Base-by-base conservation (phyloP, 2,113 vertebrate genomes). In the Silurus meridionalis region DNA sequence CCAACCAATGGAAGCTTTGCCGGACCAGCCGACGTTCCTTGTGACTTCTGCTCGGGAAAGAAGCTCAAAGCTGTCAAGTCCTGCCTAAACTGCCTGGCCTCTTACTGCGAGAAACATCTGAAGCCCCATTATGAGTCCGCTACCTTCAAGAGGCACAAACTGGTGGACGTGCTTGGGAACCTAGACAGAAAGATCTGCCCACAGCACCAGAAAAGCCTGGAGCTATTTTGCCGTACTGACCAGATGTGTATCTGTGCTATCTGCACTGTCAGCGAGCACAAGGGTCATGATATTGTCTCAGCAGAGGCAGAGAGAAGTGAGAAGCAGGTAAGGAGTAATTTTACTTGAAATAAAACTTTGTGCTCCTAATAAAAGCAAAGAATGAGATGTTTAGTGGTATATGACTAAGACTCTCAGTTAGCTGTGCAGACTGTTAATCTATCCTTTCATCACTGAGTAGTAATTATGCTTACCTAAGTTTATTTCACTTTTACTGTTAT, bases 31-130 rank as follows among this genome's bases (percentile, higher is more conserved):
- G 94, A 94, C 0, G 94, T 96, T 77, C 92, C 93, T 23, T 97
- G 96, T 28, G 95, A 96, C 86, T 95, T 93, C 91, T 97, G 96
- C 91, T 89, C 93, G 0, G 95, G 92, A 11, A 82, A 84, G 82
- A 96, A 95, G 0, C 84, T 94, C 61, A 96, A 95, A 89, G 95
- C 92, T 7, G 91, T 95, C 55, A 96, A 96, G 90, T 96, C 95
- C 9, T 97, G 96, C 90, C 93, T 96, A 46, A 91, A 88, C 80
- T 97, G 96, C 64, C 89, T 96, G 25, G 94, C 89, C 0, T 95
- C 95, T 14, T 92, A 97, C 91, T 97, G 96, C 81, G 94, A 95
- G 86, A 95, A 95, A 58, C 96, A 97, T 82, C 91, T 97, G 91
- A 94, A 91, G 86, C 96, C 95, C 0, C 96, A 96, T 88, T 94